Base-by-base conservation (phyloP, 2,113 vertebrate genomes). In the Scomber scombrus region DNA sequence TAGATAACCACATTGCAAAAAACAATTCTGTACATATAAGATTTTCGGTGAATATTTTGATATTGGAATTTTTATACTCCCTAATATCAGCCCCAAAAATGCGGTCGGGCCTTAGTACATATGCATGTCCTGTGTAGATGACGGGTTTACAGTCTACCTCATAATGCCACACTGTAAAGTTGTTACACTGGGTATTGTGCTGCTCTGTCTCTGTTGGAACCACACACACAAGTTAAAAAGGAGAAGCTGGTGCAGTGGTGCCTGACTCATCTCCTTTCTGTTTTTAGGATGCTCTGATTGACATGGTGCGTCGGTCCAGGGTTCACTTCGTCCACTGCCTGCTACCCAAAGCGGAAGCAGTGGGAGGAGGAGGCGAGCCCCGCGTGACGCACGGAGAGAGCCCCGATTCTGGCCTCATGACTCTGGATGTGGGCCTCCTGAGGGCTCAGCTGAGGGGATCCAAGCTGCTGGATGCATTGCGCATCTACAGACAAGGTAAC, bases 271-370 rank as follows among this genome's bases (percentile, higher is more conserved):
- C 16, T 47, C n/a, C 11, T 23, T 4, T 60, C 5, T 85, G 46
- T 55, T 65, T 52, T 55, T 8, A 99, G 98, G 98, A 99, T 0
- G 98, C 97, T n/a, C 95, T 99, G 72, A 95, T 99, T 1, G 98
- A 99, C 91, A 98, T 97, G 86, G 95, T 99, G 83, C 97, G 96
- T 89, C 96, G 97, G 62, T 97, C 98, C 55, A 97, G 95, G 92
- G 95, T 98, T 11, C 97, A 99, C 89, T 99, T 99, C 0, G 94
- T 99, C 64, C 97, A 98, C 88, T 99, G 97, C 87, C 95, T 99
- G 86, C 87, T 99, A 81, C 97, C 98, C 46, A 96, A 97, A 89
- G 95, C 94, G 0, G 96, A 96, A 3, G 93, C 95, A 19, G 91
- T 94, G 19, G 83, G 91, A 0, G 95, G 93, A 71, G 96, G 96